A percentile compares a stretch with the other conserved stretches of the same genome.
These are phyloP conservation scores for Meloidogyne hapla DNA, from an alignment of 1,140 invertebrate species.

Conservation along the genomic window DNA sequence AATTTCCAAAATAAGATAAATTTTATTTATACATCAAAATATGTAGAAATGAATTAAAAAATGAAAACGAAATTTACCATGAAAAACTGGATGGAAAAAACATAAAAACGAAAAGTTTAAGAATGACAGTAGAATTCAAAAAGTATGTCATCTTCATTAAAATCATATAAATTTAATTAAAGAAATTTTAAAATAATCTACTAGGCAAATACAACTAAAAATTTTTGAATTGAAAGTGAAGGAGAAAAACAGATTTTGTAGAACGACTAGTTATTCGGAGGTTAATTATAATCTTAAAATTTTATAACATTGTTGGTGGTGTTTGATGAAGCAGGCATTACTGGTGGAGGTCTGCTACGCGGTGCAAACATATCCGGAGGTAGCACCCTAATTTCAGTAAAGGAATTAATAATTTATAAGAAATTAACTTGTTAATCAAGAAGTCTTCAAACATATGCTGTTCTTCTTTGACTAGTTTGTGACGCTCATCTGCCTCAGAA, in stretches of 20 bases:
- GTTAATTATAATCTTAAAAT: not conserved
- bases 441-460: conserved; percentile 30
- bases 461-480: conserved; percentile 16
- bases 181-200: too few species aligned
- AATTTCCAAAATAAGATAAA: too few species aligned
- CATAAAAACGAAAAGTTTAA: not conserved
- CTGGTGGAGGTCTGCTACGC: not conserved
- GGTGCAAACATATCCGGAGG: not conserved
- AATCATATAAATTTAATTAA: too few species aligned
- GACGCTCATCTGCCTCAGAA: conserved; percentile 20
- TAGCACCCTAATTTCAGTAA: not conserved
- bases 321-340: not conserved
- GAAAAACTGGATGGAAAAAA: not conserved
- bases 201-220: not conserved
- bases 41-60: too few species aligned
- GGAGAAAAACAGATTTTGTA: not conserved
- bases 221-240: not conserved
- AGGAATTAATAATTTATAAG: too few species aligned
- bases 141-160: too few species aligned
- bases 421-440: conserved; percentile 22
- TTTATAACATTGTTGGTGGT: not conserved
- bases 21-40: too few species aligned
- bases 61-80: not conserved
- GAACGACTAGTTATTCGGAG: not conserved
- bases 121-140: too few species aligned